phyloP scores from a whole-genome alignment of 2,888 invertebrate genomes.

The Caenorhabditis sp. region DNA sequence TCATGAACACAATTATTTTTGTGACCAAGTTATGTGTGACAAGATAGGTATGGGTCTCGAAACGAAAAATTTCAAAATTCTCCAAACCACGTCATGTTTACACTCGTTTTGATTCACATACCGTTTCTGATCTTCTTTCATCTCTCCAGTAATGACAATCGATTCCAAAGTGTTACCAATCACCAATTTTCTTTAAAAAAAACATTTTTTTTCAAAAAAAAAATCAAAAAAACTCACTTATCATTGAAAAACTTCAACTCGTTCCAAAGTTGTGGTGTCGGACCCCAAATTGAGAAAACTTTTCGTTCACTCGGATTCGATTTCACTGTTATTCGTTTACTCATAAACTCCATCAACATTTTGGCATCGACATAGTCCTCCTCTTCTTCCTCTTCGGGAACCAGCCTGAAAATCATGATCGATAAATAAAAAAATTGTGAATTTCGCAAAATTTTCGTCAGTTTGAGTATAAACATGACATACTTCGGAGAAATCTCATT shows the following conservation, averaged over 20 bases:
- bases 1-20: no score
- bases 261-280: conserved; percentile 14
- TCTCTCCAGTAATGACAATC: conserved; percentile 15
- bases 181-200: conserved; percentile 25
- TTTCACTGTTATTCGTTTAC: background rate
- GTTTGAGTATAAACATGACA: background rate
- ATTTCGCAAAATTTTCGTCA: no score
- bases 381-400: conserved; percentile 35
- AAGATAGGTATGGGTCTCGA: no score
- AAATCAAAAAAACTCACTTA: conserved; percentile 8
- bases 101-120: conserved; percentile 5
- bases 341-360: conserved; percentile 20
- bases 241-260: conserved; percentile 16
- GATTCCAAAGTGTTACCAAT: conserved; percentile 38
- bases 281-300: conserved; percentile 22
- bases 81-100: background rate
- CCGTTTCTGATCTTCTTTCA: conserved; percentile 6
- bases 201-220: background rate
- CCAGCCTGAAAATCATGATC: conserved; percentile 17
- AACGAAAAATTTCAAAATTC: no score
- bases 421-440: background rate
- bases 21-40: no score
- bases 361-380: conserved; percentile 33
- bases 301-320: conserved; percentile 21
- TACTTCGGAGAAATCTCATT: background rate